Evolutionary conservation across 2,888 invertebrate genomes (phyloP), one percentile per base, ranked within the genome.

Genomic region (Sinhomidia bicolor): DNA sequence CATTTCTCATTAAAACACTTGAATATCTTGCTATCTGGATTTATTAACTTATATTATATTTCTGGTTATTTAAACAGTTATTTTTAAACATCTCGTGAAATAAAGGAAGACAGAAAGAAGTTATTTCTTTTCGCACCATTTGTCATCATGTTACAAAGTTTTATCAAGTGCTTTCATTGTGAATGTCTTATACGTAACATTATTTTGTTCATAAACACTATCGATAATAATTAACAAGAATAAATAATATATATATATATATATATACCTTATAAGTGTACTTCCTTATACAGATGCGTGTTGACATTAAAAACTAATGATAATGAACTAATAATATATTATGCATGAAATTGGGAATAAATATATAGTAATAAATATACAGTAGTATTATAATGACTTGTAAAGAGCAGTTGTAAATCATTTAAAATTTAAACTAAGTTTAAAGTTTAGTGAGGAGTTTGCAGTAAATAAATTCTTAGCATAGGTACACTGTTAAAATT

Each of bases 101-200:
- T 20, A 74, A 57, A 84, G 76, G 84, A 84, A 84, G 84, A 84
- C 84, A 74, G 54, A 83, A 84, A 84, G 36, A 84, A 84, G 84
- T 74, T 36, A 26, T 68, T 26, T 68, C 51, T 57, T 71, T 74
- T 74, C 71, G 84, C 84, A 84, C 84, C 84, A 60, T 84, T 57
- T 74, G 47, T 47, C 84, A 82, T 76, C 51, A 51, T 76, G 65
- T 81, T 65, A 62, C 81, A 81, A 32, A 32, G 47, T 80, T 80
- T 41, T 29, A 41, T 62, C 44, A 65, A 81, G 81, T 62, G 65
- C 65, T 81, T 81, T 47, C 60, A 51, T 79, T 51, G 14, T 74
- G 36, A 47, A 44, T 51, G 29, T 76, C 51, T 51, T 51, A 76
- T 12, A 47, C 71, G 12, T 74, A 74, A 74, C 12, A 76, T 54